Conservation (phyloP, 2,113 vertebrate genomes). For the Anser cygnoides region DNA sequence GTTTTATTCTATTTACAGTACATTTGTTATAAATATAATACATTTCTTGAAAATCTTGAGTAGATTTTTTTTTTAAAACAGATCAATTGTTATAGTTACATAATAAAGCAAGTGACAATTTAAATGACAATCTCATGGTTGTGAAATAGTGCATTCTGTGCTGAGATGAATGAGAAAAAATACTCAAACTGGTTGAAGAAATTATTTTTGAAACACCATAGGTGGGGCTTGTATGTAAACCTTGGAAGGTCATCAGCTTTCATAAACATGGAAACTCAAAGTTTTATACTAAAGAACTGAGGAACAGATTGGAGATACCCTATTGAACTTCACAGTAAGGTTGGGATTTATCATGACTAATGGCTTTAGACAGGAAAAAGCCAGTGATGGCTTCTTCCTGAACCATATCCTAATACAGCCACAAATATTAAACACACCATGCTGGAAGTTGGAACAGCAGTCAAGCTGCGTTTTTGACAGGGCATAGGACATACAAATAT, state of each 20-base stretch:
- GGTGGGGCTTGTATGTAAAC: slow-evolving; percentile 62
- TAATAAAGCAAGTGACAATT: slow-evolving; percentile 81
- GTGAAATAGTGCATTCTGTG: slow-evolving; percentile 78
- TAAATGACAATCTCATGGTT: slow-evolving; percentile 76
- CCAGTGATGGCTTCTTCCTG: slow-evolving; percentile 53
- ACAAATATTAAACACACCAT: slow-evolving; percentile 71
- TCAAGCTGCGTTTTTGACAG: slow-evolving; percentile 47
- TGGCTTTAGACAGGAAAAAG: slow-evolving; percentile 64
- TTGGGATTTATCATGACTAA: slow-evolving; percentile 69
- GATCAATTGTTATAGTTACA: slow-evolving; percentile 81
- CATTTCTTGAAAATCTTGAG: slow-evolving; percentile 93
- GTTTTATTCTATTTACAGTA: slow-evolving; percentile 98
- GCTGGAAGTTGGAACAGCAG: slow-evolving; percentile 69
- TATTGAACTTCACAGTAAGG: slow-evolving; percentile 71
- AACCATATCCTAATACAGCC: slow-evolving; percentile 65
- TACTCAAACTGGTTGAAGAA: slow-evolving; percentile 70
- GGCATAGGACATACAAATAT: slow-evolving; percentile 66
- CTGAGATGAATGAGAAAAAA: slow-evolving; percentile 76
- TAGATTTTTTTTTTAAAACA: slow-evolving; percentile 87
- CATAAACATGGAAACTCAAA: slow-evolving; percentile 50
- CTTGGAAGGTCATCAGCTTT: slow-evolving; percentile 31
- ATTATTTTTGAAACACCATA: slow-evolving; percentile 52
- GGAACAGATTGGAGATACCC: slow-evolving; percentile 63
- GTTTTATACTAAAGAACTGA: slow-evolving; percentile 44
- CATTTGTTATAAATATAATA: slow-evolving; percentile 99